Evolutionary conservation across 2,797 vertebrate species (phyloP), one percentile per base, ranked within the genome.

Genomic region (Thaleichthys pacificus): DNA sequence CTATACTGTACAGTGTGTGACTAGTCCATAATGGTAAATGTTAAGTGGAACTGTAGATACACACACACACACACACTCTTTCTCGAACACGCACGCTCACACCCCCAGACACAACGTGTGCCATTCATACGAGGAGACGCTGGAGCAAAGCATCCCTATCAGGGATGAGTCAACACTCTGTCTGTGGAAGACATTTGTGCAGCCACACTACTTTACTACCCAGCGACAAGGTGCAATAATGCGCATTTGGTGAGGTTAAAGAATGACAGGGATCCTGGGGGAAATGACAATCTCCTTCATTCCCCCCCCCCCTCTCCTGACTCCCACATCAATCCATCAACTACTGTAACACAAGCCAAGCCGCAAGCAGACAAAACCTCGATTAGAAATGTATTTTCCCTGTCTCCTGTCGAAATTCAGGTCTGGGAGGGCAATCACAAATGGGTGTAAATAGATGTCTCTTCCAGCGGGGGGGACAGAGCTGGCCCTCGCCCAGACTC

Each of bases 391-490:
- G 70, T 76, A 85, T 88, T 85, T 87, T 87, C 82, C 71, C 66
- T 84, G 83, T 86, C 79, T 85, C 80, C 68, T 19, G 30, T 51
- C 0, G 71, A 78, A 82, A 81, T 84, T 80, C 69, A 64, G 76
- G 84, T 87, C 82, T 80, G 86, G 90, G 81, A 86, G 83, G 85
- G 81, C 69, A 71, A 84, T 88, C 89, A 85, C 87, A 85, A 69
- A 83, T 80, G 83, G 82, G 86, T 90, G 91, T 89, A 83, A 85
- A 88, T 85, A 84, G 82, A 90, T 88, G 87, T 78, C 88, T 91
- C 90, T 89, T 85, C 84, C 83, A 82, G 72, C 81, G 9, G 38
- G 2, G 38, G 38, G 87, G 89, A 89, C 88, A 19, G 22, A 56
- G 49, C 82, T 81, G 80, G 84, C 85, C 86, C 85, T 85, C 85